A percentile compares a stretch with the other conserved stretches of the same genome.
phyloP scores from a whole-genome alignment of 2,113 vertebrate species.

The Suncus etruscus region DNA sequence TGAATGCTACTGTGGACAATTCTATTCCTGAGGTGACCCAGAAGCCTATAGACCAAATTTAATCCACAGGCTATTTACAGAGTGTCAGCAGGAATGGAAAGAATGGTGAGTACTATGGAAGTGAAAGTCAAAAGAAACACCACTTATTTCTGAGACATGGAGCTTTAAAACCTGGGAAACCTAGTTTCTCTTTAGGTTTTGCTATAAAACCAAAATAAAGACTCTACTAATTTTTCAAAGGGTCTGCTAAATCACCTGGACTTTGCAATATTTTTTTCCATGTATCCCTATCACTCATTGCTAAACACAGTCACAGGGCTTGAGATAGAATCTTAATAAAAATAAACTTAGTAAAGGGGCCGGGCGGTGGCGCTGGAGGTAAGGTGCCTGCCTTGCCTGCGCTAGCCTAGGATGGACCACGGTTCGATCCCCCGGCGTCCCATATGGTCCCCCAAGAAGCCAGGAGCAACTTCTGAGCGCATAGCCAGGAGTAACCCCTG shows the following conservation, averaged over 20 bases:
- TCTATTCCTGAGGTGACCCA: not conserved
- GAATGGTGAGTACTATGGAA: conserved; percentile 40
- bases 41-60: not conserved
- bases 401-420: too few relatives aligned
- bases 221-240: conserved; percentile 8
- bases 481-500: too few relatives aligned
- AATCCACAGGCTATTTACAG: not conserved
- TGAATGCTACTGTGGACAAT: not conserved
- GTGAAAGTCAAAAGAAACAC: conserved; percentile 40
- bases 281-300: too few relatives aligned
- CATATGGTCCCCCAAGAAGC: too few relatives aligned
- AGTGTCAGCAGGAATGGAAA: not conserved
- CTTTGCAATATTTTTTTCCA: not conserved
- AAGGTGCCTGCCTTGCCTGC: too few relatives aligned
- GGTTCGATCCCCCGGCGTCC: too few relatives aligned
- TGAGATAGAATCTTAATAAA: not conserved
- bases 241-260: not conserved
- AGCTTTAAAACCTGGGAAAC: conserved; percentile 15
- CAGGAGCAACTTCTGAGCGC: too few relatives aligned
- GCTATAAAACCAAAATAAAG: not conserved
- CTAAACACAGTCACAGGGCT: not conserved
- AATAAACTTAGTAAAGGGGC: not conserved
- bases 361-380: too few relatives aligned
- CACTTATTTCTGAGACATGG: not conserved
- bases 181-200: not conserved